These are phyloP conservation scores for Spisula subtruncata DNA, from an alignment of 2,888 invertebrate genomes.

Conservation along the genomic window DNA sequence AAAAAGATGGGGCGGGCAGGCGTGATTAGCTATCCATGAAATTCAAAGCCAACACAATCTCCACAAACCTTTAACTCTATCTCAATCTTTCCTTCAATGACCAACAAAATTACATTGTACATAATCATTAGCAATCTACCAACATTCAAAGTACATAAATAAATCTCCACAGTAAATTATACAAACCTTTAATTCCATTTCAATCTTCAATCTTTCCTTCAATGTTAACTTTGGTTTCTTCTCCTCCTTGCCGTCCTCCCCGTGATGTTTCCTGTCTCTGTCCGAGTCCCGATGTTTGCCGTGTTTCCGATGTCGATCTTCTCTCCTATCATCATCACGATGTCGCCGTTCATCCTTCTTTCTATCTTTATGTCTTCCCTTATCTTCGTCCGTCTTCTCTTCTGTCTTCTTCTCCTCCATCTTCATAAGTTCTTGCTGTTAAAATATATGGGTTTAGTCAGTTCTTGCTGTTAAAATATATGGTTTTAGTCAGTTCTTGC, in stretches of 20 bases:
- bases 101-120: no score
- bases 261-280: slow-evolving; percentile 62
- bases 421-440: slow-evolving; percentile 67
- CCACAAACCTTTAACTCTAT: no score
- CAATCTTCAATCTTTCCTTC: slow-evolving; percentile 69
- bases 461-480: no score
- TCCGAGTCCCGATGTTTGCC: slow-evolving; percentile 39
- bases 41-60: no score
- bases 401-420: slow-evolving; percentile 62
- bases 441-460: no score
- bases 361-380: slow-evolving; percentile 55
- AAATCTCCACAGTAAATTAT: neutral
- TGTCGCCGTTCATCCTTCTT: slow-evolving; percentile 52
- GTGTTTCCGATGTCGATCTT: slow-evolving; percentile 53
- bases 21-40: no score
- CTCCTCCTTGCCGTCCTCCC: slow-evolving; percentile 52
- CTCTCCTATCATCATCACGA: slow-evolving; percentile 61
- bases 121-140: no score
- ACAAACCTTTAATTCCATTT: slow-evolving; percentile 70
- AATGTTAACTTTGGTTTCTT: slow-evolving; percentile 69
- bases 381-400: slow-evolving; percentile 35
- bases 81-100: no score
- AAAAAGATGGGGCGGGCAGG: no score
- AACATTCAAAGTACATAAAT: neutral
- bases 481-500: no score